phyloP scores from a whole-genome alignment of 1,140 invertebrate genomes.

The Heliconius hermathena region DNA sequence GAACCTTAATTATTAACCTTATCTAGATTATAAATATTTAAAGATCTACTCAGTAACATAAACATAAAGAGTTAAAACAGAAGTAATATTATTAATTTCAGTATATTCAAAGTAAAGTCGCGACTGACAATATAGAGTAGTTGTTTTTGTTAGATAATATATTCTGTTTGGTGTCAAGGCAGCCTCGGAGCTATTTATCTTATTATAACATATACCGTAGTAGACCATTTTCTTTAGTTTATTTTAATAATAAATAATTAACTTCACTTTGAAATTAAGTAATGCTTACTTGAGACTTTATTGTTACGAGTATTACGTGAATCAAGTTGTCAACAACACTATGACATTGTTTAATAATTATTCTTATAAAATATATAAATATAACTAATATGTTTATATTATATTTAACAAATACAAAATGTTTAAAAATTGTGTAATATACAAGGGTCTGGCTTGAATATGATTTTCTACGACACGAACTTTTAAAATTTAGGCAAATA shows the following conservation, averaged over 20 bases:
- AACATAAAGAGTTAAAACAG: neutral
- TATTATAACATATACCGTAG: neutral
- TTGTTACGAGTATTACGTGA: neutral
- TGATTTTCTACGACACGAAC: no score
- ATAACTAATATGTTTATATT: no score
- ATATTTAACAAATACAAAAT: no score
- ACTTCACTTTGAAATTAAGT: neutral
- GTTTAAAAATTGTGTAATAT: no score
- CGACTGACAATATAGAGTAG: neutral
- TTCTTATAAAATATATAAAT: no score
- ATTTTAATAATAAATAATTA: neutral
- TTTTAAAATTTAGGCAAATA: no score
- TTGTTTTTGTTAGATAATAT: conserved; percentile 11
- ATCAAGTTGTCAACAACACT: no score
- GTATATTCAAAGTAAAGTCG: neutral
- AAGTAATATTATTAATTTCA: neutral
- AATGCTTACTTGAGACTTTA: neutral
- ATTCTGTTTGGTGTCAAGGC: conserved; percentile 12
- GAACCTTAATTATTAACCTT: neutral
- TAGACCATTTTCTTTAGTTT: neutral
- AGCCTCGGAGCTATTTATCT: neutral
- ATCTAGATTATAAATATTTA: neutral
- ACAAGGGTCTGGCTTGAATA: no score
- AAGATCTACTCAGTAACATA: neutral
- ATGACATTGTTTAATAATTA: no score